These are phyloP conservation scores for Neosilurus hyrtlii DNA, from an alignment of 2,797 vertebrate species.

Conservation along the genomic window DNA sequence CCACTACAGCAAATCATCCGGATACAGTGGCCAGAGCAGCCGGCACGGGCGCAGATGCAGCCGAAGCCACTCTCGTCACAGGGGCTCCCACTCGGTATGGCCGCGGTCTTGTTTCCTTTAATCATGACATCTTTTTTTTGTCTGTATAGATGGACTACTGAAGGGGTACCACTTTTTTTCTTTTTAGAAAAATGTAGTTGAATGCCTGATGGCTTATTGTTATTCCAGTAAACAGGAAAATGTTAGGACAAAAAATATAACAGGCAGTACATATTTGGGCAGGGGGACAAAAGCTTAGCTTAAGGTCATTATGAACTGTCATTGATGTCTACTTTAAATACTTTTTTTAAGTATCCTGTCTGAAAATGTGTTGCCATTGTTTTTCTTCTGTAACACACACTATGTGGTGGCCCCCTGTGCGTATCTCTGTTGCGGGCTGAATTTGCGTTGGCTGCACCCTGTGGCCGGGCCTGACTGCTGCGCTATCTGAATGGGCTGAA, in stretches of 20 bases:
- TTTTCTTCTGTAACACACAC: constrained; percentile 73
- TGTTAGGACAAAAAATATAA: constrained; percentile 19
- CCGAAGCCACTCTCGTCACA: constrained; percentile 70
- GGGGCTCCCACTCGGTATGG: constrained; percentile 84
- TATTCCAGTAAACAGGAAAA: constrained; percentile 23
- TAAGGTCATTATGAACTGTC: constrained; percentile 65
- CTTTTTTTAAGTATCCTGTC: constrained; percentile 85
- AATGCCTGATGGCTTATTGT: constrained; percentile 25
- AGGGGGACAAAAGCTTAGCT: constrained; percentile 35
- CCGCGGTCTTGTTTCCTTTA: constrained; percentile 1
- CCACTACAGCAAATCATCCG: constrained; percentile 94
- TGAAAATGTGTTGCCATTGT: constrained; percentile 95
- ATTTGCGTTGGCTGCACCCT: constrained; percentile 92
- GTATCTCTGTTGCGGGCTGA: constrained; percentile 88
- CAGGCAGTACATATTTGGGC: constrained; percentile 5
- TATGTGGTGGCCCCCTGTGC: constrained; percentile 93
- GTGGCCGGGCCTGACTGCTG: constrained; percentile 86
- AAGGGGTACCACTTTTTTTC: constrained; percentile 12
- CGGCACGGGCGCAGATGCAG: constrained; percentile 76
- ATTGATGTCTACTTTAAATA: constrained; percentile 70
- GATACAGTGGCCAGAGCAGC: constrained; percentile 75
- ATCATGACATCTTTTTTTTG: constrained; percentile 9
- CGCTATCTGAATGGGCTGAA: constrained; percentile 91
- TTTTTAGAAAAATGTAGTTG: constrained; percentile 23
- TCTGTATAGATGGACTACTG: constrained; percentile 38